phyloP scores from a whole-genome alignment of 2,113 vertebrate species.

The Empidonax traillii region DNA sequence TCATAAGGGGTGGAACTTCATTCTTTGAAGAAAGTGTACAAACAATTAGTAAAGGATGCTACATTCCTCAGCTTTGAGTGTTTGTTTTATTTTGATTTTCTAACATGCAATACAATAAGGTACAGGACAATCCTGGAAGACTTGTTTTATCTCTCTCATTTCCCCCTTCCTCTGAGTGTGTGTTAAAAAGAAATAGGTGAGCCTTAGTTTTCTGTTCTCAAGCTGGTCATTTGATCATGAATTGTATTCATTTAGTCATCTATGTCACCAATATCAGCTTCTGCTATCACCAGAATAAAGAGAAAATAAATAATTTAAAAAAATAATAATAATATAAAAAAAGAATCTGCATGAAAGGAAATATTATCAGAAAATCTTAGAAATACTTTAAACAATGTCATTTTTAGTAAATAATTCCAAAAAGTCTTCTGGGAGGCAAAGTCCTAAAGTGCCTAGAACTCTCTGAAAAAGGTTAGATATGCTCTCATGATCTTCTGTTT shows the following conservation, averaged over 20 bases:
- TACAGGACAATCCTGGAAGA: neutral
- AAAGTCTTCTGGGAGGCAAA: neutral
- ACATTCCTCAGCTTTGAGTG: neutral
- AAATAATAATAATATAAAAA: neutral
- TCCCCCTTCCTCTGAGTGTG: neutral
- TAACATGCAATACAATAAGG: neutral
- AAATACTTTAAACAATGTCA: neutral
- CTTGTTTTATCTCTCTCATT: neutral
- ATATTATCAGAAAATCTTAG: neutral
- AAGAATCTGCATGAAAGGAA: rapidly evolving
- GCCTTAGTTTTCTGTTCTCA: neutral
- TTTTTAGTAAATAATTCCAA: neutral
- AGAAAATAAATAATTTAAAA: neutral
- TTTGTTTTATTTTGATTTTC: neutral
- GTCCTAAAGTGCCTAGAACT: neutral
- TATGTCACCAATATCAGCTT: neutral
- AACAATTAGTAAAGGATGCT: neutral
- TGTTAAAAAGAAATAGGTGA: neutral
- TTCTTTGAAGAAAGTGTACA: neutral
- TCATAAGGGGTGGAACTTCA: rapidly evolving
- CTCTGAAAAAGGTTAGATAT: neutral
- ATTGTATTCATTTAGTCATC: neutral
- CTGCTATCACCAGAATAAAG: neutral
- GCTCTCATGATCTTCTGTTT: neutral
- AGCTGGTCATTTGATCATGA: neutral